Percentiles rank a stretch among this genome's conserved stretches.
Evolutionary conservation across 64 coral and sea anemone genomes (phyloP).

Genomic region (Montipora efflorescens): DNA sequence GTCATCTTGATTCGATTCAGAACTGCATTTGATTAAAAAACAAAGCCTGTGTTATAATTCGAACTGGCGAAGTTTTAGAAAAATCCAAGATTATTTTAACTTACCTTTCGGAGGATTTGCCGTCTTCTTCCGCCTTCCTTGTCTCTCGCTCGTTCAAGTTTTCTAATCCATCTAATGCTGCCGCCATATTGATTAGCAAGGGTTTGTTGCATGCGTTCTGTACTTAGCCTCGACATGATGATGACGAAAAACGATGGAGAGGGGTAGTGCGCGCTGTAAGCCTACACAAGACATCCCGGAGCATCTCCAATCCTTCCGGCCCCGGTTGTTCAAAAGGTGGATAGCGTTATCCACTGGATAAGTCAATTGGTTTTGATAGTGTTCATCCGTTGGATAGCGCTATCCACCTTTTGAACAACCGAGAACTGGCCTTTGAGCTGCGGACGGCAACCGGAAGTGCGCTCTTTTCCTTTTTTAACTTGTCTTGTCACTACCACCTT

Average conservation of each 20-base stretch:
- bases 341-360: too few species aligned
- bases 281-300: too few species aligned
- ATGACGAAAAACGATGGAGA: neutral
- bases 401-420: too few species aligned
- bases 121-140: neutral
- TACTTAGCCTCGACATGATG: neutral
- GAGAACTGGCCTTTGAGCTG: too few species aligned
- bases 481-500: too few species aligned
- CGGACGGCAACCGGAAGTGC: too few species aligned
- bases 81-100: neutral
- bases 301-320: too few species aligned
- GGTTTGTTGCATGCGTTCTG: conserved; percentile 19
- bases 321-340: too few species aligned
- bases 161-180: neutral
- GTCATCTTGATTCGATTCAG: conserved; percentile 18
- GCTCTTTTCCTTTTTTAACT: too few species aligned
- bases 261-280: too few species aligned
- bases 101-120: conserved; percentile 39
- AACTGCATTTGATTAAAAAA: neutral
- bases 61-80: neutral
- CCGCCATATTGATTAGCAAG: conserved; percentile 1
- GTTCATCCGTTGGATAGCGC: too few species aligned
- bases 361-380: too few species aligned
- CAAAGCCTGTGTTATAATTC: neutral
- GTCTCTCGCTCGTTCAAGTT: neutral